Conservation (phyloP, 2,888 invertebrate species). For the Lasioglossum oenotherae region DNA sequence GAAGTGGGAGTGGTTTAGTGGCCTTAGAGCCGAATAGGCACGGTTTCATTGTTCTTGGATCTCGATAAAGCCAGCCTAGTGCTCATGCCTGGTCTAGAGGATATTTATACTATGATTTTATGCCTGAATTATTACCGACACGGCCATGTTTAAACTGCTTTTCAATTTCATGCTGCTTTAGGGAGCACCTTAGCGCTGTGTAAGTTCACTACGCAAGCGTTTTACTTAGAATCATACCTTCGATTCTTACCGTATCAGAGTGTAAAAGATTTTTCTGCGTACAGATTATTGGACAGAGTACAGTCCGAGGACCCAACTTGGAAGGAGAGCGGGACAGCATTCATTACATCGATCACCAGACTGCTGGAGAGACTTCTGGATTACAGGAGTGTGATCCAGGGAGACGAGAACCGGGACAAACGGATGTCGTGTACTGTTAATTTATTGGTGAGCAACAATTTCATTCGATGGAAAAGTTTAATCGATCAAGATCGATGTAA, state of each 20-base stretch:
- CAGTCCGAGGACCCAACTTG: constrained; percentile 94
- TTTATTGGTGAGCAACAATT: constrained; percentile 88
- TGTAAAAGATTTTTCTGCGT: constrained; percentile 3
- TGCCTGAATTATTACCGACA: background rate
- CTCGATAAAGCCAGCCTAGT: background rate
- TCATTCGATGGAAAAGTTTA: background rate
- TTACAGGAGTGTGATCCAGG: constrained; percentile 97
- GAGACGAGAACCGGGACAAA: constrained; percentile 97
- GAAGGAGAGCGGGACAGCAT: constrained; percentile 96
- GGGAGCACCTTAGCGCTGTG: constrained; percentile 97
- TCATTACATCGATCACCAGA: constrained; percentile 96
- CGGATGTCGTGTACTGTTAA: constrained; percentile 98
- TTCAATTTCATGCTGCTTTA: constrained; percentile 84
- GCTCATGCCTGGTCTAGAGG: background rate
- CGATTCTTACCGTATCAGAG: background rate
- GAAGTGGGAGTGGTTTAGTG: background rate
- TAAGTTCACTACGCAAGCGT: constrained; percentile 87
- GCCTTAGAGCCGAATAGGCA: background rate
- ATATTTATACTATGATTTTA: background rate
- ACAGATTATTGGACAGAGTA: constrained; percentile 93
- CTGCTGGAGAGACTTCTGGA: constrained; percentile 95
- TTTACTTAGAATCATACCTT: background rate
- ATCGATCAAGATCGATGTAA: no score
- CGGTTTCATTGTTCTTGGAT: background rate
- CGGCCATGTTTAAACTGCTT: constrained; percentile 8